phyloP scores from a whole-genome alignment of 2,797 vertebrate species.

The Silurus aristotelis region DNA sequence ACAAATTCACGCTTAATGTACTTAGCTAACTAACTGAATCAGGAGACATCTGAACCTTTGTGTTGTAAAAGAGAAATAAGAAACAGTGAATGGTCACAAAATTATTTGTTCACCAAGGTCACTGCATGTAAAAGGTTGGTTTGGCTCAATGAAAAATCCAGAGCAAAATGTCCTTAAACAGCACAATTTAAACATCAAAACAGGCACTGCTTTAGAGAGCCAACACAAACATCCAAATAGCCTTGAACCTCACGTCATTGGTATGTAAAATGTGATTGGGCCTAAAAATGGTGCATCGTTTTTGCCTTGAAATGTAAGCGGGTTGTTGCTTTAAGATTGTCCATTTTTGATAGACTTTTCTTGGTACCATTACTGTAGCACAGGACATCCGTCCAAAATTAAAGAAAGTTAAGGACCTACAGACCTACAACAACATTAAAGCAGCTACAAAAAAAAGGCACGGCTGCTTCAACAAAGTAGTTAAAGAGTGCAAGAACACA shows the following conservation, averaged over 20 bases:
- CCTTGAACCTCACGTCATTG: conserved; percentile 27
- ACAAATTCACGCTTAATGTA: neutral
- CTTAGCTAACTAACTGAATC: neutral
- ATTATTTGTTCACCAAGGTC: neutral
- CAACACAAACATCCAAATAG: conserved; percentile 27
- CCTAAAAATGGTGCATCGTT: neutral
- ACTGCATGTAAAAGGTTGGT: neutral
- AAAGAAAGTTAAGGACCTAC: neutral
- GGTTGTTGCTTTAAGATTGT: neutral
- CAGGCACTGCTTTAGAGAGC: conserved; percentile 37
- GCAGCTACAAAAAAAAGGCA: neutral
- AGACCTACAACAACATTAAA: neutral
- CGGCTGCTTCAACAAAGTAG: neutral
- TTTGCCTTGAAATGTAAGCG: neutral
- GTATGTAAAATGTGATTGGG: neutral
- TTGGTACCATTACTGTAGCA: neutral
- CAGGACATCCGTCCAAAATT: neutral
- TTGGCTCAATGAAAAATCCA: neutral
- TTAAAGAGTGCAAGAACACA: neutral
- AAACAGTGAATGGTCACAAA: neutral
- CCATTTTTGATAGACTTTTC: no score
- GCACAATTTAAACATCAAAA: conserved; percentile 29
- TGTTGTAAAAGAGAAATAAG: neutral
- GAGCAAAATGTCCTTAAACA: conserved; percentile 6
- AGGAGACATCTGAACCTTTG: no score